Percentiles rank a stretch among this genome's conserved stretches.
phyloP scores from a whole-genome alignment of 1,140 invertebrate genomes.

The Adoxophyes honmai region DNA sequence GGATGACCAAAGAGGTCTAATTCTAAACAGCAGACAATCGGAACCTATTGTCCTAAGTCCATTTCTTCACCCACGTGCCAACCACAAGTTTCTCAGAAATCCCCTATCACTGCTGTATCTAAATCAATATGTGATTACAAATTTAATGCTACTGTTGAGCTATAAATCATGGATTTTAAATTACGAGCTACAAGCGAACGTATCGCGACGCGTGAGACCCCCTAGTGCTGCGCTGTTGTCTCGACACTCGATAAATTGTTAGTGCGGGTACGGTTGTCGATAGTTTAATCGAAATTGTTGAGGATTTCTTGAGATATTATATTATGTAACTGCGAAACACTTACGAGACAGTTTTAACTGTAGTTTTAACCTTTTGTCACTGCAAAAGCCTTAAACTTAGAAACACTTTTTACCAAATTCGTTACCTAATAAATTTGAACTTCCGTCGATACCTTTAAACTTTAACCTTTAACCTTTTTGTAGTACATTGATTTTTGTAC shows the following conservation, averaged over 20 bases:
- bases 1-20: no score
- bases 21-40: no score
- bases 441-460: no score
- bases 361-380: background rate
- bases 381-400: no score
- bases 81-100: slow-evolving; percentile 53
- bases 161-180: slow-evolving; percentile 74
- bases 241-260: slow-evolving; percentile 57
- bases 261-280: slow-evolving; percentile 14
- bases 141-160: slow-evolving; percentile 76
- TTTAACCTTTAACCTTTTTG: no score
- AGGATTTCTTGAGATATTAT: slow-evolving; percentile 24
- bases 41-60: slow-evolving; percentile 35
- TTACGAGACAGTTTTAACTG: background rate
- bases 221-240: slow-evolving; percentile 62
- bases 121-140: slow-evolving; percentile 77
- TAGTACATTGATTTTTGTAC: no score
- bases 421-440: background rate
- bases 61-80: slow-evolving; percentile 33
- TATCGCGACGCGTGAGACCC: slow-evolving; percentile 67
- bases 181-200: slow-evolving; percentile 66
- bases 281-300: slow-evolving; percentile 20
- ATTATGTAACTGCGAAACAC: slow-evolving; percentile 9
- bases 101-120: slow-evolving; percentile 68
- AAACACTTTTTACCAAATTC: background rate